Percentiles rank a stretch among this genome's conserved stretches.
These are phyloP conservation scores for Limenitis camilla DNA, from an alignment of 2,888 invertebrate genomes.

Conservation along the genomic window DNA sequence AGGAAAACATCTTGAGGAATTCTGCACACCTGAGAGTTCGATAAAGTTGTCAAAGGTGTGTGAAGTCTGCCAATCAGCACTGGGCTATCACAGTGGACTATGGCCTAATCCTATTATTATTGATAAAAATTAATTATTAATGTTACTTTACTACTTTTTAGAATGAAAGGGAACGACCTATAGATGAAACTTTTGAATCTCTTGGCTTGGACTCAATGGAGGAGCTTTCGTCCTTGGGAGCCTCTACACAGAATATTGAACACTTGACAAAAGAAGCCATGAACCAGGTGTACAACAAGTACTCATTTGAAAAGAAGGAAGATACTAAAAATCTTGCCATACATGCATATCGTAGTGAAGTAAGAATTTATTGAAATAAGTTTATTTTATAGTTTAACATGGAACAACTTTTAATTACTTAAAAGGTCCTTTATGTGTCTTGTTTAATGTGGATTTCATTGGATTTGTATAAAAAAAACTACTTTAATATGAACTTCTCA, in stretches of 20 bases:
- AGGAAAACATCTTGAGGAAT: no score
- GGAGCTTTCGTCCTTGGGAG: conserved; percentile 41
- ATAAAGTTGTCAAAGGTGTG: no score
- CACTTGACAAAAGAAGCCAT: conserved; percentile 56
- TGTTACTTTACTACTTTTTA: conserved; percentile 21
- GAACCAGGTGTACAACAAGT: conserved; percentile 60
- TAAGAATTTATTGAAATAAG: conserved; percentile 20
- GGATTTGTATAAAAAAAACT: no score
- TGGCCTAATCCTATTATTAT: no score
- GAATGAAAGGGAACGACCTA: conserved; percentile 44
- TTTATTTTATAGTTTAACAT: not conserved
- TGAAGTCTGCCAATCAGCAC: no score
- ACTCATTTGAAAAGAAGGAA: conserved; percentile 56
- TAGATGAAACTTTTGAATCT: conserved; percentile 37
- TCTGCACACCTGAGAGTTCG: no score
- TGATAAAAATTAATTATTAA: no score
- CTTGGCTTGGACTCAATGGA: conserved; percentile 58
- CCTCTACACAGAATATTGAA: conserved; percentile 39
- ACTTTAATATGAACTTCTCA: no score
- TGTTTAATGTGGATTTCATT: no score
- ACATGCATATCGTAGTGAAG: conserved; percentile 51
- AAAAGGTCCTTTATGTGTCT: no score
- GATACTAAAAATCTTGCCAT: conserved; percentile 54
- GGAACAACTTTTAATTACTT: no score
- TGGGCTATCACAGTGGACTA: no score